Conservation (phyloP, 2,113 vertebrate genomes). For the Setophaga petechia region DNA sequence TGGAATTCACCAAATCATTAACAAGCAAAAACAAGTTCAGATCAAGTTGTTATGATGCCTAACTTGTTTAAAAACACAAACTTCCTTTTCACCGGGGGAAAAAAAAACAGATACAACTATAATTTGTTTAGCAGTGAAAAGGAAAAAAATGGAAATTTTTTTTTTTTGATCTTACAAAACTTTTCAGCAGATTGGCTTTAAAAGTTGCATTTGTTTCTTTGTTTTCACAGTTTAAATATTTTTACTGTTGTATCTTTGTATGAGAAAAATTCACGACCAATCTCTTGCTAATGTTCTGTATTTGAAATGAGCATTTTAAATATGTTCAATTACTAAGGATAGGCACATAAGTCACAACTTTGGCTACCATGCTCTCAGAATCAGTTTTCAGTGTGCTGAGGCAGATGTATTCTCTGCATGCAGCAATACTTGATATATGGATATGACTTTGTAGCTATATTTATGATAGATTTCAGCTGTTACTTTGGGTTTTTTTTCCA, state of each 20-base stretch:
- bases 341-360: neutral
- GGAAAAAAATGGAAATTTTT: neutral
- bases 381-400: neutral
- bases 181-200: neutral
- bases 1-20: constrained; percentile 19
- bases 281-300: neutral
- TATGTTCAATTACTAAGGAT: neutral
- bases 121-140: neutral
- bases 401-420: neutral
- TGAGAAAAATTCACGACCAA: neutral
- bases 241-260: neutral
- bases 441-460: neutral
- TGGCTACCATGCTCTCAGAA: neutral
- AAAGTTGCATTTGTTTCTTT: neutral
- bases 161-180: neutral
- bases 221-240: neutral
- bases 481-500: neutral
- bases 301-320: neutral
- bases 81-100: neutral
- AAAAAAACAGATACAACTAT: neutral
- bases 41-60: neutral
- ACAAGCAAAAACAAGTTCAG: neutral
- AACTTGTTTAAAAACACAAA: neutral
- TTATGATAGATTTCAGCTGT: neutral
- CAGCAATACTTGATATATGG: neutral